Conservation (phyloP, 30 jellyfish, hydroid and myxozoan genomes). For the Rhopilema esculentum region DNA sequence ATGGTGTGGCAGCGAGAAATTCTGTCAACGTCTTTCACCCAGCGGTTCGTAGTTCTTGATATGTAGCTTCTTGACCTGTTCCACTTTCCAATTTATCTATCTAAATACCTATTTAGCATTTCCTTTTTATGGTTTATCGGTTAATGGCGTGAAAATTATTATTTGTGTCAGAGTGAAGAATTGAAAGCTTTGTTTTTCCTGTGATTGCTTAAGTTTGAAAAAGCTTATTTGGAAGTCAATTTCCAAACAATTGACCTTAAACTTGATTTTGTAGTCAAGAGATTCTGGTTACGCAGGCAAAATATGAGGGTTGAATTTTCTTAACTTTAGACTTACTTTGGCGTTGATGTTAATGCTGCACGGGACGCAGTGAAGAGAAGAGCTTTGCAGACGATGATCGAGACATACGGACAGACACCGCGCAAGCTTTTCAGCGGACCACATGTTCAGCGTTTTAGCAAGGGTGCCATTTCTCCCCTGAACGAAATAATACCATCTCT, state of each 20-base stretch:
- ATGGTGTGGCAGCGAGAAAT: conserved; percentile 91
- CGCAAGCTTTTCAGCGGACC: conserved; percentile 84
- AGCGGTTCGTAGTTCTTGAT: conserved; percentile 79
- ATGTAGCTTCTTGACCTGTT: too few species aligned
- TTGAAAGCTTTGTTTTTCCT: too few species aligned
- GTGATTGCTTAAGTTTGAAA: too few species aligned
- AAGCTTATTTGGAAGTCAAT: too few species aligned
- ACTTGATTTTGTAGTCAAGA: too few species aligned
- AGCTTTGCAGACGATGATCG: conserved; percentile 97
- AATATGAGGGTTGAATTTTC: neutral
- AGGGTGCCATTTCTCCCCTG: conserved; percentile 62
- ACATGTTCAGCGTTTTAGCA: conserved; percentile 85
- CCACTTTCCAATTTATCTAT: neutral
- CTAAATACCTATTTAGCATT: neutral
- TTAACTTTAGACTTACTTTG: conserved; percentile 86
- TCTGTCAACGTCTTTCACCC: conserved; percentile 98
- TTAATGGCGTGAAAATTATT: too few species aligned
- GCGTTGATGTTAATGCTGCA: conserved; percentile 93
- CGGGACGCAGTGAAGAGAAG: conserved; percentile 91
- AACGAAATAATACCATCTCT: conserved; percentile 62
- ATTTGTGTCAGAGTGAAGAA: too few species aligned
- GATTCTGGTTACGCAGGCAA: too few species aligned
- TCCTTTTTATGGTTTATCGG: too few species aligned
- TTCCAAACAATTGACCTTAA: too few species aligned
- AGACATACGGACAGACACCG: conserved; percentile 99